Base-by-base conservation (phyloP, 2,113 vertebrate genomes). In the Sinosuthora webbiana region DNA sequence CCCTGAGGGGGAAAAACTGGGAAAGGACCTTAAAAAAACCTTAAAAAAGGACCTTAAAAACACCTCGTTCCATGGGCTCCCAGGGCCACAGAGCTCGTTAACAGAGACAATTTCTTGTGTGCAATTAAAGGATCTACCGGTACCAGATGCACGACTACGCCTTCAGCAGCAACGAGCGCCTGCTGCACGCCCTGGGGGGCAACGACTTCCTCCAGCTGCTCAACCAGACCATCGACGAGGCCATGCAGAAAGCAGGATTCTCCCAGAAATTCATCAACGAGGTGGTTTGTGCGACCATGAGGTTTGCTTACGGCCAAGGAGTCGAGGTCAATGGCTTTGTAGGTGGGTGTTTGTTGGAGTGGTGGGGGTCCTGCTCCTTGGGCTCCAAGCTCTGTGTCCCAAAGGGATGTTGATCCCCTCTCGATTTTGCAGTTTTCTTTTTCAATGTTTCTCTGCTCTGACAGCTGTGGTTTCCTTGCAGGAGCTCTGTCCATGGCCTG, bases 401-500 rank as follows among this genome's bases (percentile, higher is more conserved):
- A 10, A 17, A 22, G 18, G 39, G 41, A 14, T 50, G 13, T 56
- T 42, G 23, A 25, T 20, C 4, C 4, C 31, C 6, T n/a, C 9
- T 6, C 37, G 0, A 18, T 44, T 71, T n/a, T 52, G 20, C 33
- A 25, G 9, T 20, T 57, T 28, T 39, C 8, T 50, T 56, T 63
- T 9, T 7, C 9, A 5, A 21, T 3, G 3, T 27, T 71, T 37
- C 28, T 24, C 11, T 19, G 17, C 19, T 47, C 20, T 83, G 8
- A 71, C 1, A 1, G 25, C 0, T 0, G 6, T 23, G 35, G 15
- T 82, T 90, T 73, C 44, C 90, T 28, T 39, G 25, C 62, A 99
- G 99, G 99, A 25, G 98, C 98, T 0, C 98, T 99, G 39, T 98
- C 99, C 8, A 79, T 99, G 83, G 94, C 99, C 0, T 92, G 97